Base-by-base conservation (phyloP, 2,113 vertebrate species). In the Eretmochelys imbricata region DNA sequence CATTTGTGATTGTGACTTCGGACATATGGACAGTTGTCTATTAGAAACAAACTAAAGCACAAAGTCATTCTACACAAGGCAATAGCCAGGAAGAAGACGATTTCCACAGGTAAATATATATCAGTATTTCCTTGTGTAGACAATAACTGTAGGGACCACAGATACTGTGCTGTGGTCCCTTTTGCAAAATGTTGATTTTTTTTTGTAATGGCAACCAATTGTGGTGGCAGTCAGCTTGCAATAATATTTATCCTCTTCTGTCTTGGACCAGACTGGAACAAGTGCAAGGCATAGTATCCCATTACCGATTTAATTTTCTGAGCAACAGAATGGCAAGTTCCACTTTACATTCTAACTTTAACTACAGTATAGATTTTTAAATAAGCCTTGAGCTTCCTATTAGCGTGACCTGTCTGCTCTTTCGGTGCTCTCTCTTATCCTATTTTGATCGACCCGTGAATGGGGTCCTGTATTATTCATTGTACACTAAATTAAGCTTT, bases 291-390 rank as follows among this genome's bases (percentile, higher is more conserved):
- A 95, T 95, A 87, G 90, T 94, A 92, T 95, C 92, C 95, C 88
- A 93, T 96, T 95, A 97, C 95, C 93, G 89, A 95, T 96, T 95
- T 92, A 90, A 95, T 96, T 95, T 93, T 96, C 96, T 91, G 96
- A 93, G 92, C 88, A 94, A 95, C 82, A 96, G 92, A 96, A 97
- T 96, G 96, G 94, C 93, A 92, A 88, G 88, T 81, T 95, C 95
- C 93, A 97, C 96, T 97, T 87, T 97, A 84, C 38, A 42, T 92
- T 97, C 94, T 97, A 97, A 96, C 95, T 97, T 97, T 97, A 97
- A 96, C 94, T 96, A 97, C 96, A 90, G 82, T 97, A 97, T 97
- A 94, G 96, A 97, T 97, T 97, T 97, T 97, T 96, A 97, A 97
- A 96, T 97, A 97, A 97, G 96, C 94, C 91, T 97, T 89, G 83